Evolutionary conservation across 2,113 vertebrate species (phyloP).

Genomic region (Notarius quadriscutis): DNA sequence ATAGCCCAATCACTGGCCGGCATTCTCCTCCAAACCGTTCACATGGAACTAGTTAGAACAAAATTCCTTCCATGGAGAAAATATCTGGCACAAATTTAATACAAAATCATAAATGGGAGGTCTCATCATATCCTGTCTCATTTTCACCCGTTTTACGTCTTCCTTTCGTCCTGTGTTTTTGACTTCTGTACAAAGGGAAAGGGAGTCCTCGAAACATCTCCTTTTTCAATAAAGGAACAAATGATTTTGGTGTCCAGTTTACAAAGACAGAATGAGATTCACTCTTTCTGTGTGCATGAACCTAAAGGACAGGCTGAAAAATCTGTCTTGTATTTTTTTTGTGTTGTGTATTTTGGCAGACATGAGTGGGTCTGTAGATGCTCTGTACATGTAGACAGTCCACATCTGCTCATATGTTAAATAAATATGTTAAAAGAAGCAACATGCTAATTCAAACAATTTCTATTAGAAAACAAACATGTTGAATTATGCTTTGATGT

Average conservation of each 20-base stretch:
- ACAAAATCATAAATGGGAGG: conserved; percentile 77
- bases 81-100: conserved; percentile 76
- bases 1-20: conserved; percentile 66
- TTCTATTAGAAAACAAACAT: conserved; percentile 48
- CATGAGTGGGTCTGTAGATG: conserved; percentile 4
- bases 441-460: conserved; percentile 4
- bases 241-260: conserved; percentile 39
- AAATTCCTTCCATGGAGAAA: conserved; percentile 80
- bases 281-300: conserved; percentile 32
- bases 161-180: conserved; percentile 58
- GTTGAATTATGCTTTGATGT: conserved; percentile 22
- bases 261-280: conserved; percentile 21
- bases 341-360: conserved; percentile 55
- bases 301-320: conserved; percentile 32
- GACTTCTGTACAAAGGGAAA: conserved; percentile 27
- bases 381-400: conserved; percentile 30
- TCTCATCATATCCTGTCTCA: conserved; percentile 76
- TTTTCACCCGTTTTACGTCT: conserved; percentile 65
- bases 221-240: conserved; percentile 32
- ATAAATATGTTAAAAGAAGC: conserved; percentile 40
- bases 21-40: conserved; percentile 75
- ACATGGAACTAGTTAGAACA: conserved; percentile 79
- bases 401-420: conserved; percentile 42
- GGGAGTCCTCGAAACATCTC: conserved; percentile 35
- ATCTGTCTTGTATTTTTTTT: conserved; percentile 28